Evolutionary conservation across 2,797 vertebrate genomes (phyloP), one percentile per base, ranked within the genome.

Genomic region (Channa striata): DNA sequence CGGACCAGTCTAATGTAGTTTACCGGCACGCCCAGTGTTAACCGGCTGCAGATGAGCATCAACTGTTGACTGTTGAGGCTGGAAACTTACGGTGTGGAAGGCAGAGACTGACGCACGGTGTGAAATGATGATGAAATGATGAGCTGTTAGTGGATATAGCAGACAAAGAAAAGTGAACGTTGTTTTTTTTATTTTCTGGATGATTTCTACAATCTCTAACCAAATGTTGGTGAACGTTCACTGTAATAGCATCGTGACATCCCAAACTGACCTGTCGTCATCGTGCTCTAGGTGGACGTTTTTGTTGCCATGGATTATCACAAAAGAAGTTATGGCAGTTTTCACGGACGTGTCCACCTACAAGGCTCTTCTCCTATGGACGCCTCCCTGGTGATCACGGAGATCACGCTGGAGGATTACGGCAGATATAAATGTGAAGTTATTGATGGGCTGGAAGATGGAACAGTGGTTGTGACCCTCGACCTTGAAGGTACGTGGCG

Each of bases 351-450:
- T 8, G 97, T 97, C 47, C 94, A 93, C 85, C 93, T 98, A 34
- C 93, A 90, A 43, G 93, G 87, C 81, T 93, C 93, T 50, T 92
- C 92, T 0, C 94, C 96, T 4, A 93, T 93, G 0, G 98, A 99
- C 2, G 97, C 96, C 42, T 97, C 98, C 0, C 92, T 99, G 56
- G 80, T 98, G 57, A 96, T 99, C 87, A 95, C 90, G 8, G 93
- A 95, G 53, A 80, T 99, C 79, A 94, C 91, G 59, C 91, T 99
- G 89, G 96, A 98, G 68, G 98, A 99, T 89, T 98, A 99, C 11
- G 98, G 98, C 59, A 94, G 85, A 86, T 99, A 98, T 44, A 99
- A 98, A 90, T 99, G 98, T 17, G 98, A 99, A 87, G 95, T 99
- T 19, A 99, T 99, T 40, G 97, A 99, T 59, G 97, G 97, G n/a